Evolutionary conservation across 2,888 invertebrate genomes (phyloP), one percentile per base, ranked within the genome.

Genomic region (Oeneis ivallda): DNA sequence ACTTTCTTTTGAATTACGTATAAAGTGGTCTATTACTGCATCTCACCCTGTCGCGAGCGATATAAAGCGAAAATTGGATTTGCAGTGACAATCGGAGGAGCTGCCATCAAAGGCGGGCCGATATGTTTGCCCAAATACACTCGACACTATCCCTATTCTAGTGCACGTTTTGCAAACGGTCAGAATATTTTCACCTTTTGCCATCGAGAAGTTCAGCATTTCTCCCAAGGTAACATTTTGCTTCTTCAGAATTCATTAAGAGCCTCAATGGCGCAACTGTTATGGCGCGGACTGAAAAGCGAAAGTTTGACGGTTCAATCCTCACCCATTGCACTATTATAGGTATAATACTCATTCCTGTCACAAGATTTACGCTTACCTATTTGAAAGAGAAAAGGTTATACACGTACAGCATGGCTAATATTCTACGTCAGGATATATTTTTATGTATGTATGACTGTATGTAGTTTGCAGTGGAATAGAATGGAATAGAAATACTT

Each of bases 31-130:
- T 72, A 72, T 72, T 72, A 75, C 73, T 71, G 70, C 70, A 72
- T 76, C 77, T 76, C 80, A 77, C 83, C 83, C 86, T 81, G 83
- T 84, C 87, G 83, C 86, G 85, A 82, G 76, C 86, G 85, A 87
- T 91, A 87, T 89, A 87, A 84, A 88, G 86, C 86, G 85, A 85
- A 89, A 92, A 92, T 92, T 92, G 89, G 86, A 91, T 92, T 92
- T 89, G 86, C 83, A 87, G 86, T 90, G 88, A 92, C 90, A 88
- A 92, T 89, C 84, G 89, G 79, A 85, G 84, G 85, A 84, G 85
- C 83, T 85, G 82, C 89, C 84, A 87, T 91, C 89, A 90, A 89
- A 89, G 80, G 82, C 84, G 80, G 85, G 85, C 89, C 86, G 79
- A 83, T 81, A 87, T 85, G 81, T 87, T 86, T 84, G 79, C 84